These are phyloP conservation scores for Agrotis ipsilon DNA, from an alignment of 2,888 invertebrate species.

Conservation along the genomic window DNA sequence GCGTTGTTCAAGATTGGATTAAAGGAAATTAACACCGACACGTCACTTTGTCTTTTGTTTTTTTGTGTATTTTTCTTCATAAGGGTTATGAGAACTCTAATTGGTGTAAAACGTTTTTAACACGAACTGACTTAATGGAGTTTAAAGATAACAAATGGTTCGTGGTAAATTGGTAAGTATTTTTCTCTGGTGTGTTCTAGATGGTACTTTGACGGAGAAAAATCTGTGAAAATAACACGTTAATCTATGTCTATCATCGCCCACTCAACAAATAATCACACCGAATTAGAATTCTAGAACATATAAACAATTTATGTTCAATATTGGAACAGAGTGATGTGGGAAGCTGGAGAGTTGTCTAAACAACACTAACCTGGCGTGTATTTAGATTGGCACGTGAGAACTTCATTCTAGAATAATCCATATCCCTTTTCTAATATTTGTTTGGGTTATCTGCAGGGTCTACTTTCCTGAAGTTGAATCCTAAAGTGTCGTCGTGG, in stretches of 20 bases:
- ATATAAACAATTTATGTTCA: slow-evolving; percentile 44
- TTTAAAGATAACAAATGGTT: slow-evolving; percentile 23
- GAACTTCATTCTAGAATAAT: slow-evolving; percentile 1
- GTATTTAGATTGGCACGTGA: slow-evolving; percentile 5
- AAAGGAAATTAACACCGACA: slow-evolving; percentile 59
- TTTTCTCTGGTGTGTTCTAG: slow-evolving; percentile 6
- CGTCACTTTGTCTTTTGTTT: slow-evolving; percentile 42
- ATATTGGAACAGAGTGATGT: slow-evolving; percentile 39
- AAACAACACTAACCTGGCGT: slow-evolving; percentile 22
- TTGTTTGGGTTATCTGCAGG: background rate
- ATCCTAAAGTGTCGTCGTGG: no score
- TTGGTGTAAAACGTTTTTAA: slow-evolving; percentile 45
- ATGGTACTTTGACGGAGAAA: slow-evolving; percentile 8
- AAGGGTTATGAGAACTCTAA: slow-evolving; percentile 48
- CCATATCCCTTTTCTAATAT: background rate
- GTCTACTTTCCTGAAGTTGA: no score
- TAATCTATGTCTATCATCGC: slow-evolving; percentile 21
- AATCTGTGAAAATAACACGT: slow-evolving; percentile 27
- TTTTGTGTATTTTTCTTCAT: slow-evolving; percentile 51
- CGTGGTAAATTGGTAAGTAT: background rate
- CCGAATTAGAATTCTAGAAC: slow-evolving; percentile 46
- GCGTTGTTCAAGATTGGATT: slow-evolving; percentile 58
- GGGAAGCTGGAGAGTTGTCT: slow-evolving; percentile 26
- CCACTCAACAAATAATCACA: slow-evolving; percentile 34
- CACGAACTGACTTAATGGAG: slow-evolving; percentile 24